phyloP scores from a whole-genome alignment of 2,797 vertebrate species.

The Merluccius polli region DNA sequence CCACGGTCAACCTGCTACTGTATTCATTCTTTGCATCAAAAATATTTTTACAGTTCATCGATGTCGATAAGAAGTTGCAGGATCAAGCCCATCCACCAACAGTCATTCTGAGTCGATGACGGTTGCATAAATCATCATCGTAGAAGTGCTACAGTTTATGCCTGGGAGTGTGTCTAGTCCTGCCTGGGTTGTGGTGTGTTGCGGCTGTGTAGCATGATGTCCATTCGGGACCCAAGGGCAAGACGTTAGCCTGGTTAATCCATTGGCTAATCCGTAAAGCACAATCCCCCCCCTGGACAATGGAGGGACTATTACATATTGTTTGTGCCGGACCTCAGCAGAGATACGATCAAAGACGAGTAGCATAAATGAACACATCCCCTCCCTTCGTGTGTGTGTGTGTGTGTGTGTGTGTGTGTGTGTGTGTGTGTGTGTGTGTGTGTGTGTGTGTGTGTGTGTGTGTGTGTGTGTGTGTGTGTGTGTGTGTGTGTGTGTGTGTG shows the following conservation, averaged over 20 bases:
- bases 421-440: background rate
- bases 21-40: too few species aligned
- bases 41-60: background rate
- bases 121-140: too few species aligned
- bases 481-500: too few species aligned
- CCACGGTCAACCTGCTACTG: background rate
- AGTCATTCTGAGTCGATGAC: background rate
- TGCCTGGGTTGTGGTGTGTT: background rate
- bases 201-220: conserved; percentile 46
- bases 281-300: conserved; percentile 52
- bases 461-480: background rate
- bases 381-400: too few species aligned
- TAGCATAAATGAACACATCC: background rate
- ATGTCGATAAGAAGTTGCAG: background rate
- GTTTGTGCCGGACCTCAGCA: conserved; percentile 1
- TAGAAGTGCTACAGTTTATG: too few species aligned
- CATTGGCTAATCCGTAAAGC: conserved; percentile 56
- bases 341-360: conserved; percentile 14
- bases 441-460: too few species aligned
- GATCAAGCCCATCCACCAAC: background rate
- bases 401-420: background rate
- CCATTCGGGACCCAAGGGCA: conserved; percentile 44
- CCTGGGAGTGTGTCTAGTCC: too few species aligned
- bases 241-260: conserved; percentile 54
- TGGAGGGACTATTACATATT: conserved; percentile 31